Conservation (phyloP, 2,113 vertebrate genomes). For the Leuciscus idus region DNA sequence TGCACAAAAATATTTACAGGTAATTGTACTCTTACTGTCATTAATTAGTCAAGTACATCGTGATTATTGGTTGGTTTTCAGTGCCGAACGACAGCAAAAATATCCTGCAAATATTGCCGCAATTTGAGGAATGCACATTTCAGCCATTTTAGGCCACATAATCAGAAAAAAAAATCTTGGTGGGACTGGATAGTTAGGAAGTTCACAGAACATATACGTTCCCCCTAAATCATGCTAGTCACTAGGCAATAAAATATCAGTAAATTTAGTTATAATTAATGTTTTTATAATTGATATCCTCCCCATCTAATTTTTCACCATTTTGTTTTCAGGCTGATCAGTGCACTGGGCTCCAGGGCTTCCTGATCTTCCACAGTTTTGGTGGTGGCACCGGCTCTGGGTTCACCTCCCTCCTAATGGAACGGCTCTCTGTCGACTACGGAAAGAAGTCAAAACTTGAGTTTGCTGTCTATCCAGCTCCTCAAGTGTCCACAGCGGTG, state of each 20-base stretch:
- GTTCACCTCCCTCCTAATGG: constrained; percentile 82
- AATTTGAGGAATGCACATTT: no score
- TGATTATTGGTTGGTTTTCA: no score
- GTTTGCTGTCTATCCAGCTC: constrained; percentile 80
- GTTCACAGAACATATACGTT: not conserved
- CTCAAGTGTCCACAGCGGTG: constrained; percentile 80
- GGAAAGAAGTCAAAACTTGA: constrained; percentile 84
- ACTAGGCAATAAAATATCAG: not conserved
- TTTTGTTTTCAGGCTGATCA: constrained; percentile 31
- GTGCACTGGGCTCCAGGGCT: constrained; percentile 73
- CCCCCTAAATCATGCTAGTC: not conserved
- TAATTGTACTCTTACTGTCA: no score
- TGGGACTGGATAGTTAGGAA: not conserved
- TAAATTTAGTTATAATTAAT: not conserved
- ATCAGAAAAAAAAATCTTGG: no score
- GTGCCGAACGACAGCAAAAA: no score
- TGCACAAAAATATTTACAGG: no score
- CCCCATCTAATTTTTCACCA: not conserved
- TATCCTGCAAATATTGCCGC: no score
- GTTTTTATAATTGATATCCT: not conserved
- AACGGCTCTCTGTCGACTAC: constrained; percentile 80
- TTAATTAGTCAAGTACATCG: no score
- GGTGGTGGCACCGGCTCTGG: constrained; percentile 81
- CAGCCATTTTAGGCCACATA: no score
- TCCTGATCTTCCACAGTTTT: constrained; percentile 82